Evolutionary conservation across 2,888 invertebrate genomes (phyloP).

Genomic region (Pandemis heparana): DNA sequence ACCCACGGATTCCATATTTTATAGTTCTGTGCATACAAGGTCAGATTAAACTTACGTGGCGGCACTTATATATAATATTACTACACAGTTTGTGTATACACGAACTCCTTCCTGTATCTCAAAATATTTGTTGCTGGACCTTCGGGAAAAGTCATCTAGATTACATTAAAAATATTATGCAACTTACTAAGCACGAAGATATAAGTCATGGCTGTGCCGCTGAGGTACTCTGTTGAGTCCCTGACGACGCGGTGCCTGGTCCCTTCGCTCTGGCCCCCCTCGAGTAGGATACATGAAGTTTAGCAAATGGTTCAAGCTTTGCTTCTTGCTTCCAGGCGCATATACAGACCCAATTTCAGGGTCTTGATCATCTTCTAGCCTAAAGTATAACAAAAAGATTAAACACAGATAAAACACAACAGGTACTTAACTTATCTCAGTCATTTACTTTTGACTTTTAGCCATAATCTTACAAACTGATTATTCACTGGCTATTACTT

Average conservation of each 20-base stretch:
- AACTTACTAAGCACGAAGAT: slow-evolving; percentile 96
- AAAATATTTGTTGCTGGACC: too few species aligned
- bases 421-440: too few species aligned
- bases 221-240: slow-evolving; percentile 72
- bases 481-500: too few species aligned
- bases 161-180: not conserved
- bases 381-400: slow-evolving; percentile 45
- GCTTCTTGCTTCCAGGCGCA: slow-evolving; percentile 94
- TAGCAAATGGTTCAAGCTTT: slow-evolving; percentile 96
- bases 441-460: too few species aligned
- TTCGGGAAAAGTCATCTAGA: too few species aligned
- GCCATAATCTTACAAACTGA: too few species aligned
- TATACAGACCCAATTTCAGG: slow-evolving; percentile 94
- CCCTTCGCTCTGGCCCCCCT: slow-evolving; percentile 69
- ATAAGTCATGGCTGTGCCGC: slow-evolving; percentile 97
- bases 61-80: too few species aligned
- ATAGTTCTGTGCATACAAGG: too few species aligned
- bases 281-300: slow-evolving; percentile 94
- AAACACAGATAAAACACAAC: not conserved
- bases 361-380: slow-evolving; percentile 84
- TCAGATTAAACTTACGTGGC: too few species aligned
- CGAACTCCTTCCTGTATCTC: too few species aligned
- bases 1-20: too few species aligned
- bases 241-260: slow-evolving; percentile 63
- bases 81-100: too few species aligned